These are phyloP conservation scores for Ianthella basta DNA, from an alignment of 37 sponge, comb jelly and placozoan species.

Conservation along the genomic window DNA sequence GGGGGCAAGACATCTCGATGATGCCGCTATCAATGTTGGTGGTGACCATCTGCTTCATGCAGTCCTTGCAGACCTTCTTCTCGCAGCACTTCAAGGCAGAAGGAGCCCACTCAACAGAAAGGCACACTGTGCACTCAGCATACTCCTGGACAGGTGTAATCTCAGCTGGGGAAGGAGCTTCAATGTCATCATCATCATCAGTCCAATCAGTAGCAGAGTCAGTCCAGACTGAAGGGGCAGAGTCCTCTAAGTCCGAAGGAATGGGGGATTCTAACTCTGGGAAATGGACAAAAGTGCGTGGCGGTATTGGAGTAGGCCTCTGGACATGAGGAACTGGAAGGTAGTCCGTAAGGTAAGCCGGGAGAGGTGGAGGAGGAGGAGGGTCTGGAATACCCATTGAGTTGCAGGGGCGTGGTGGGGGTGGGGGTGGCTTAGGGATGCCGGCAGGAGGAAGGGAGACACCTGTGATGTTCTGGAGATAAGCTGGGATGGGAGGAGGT, in stretches of 20 bases:
- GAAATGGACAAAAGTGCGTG: no score
- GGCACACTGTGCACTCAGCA: background rate
- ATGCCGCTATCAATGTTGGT: constrained; percentile 28
- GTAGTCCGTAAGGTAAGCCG: no score
- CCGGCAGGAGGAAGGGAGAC: no score
- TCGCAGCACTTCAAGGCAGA: constrained; percentile 47
- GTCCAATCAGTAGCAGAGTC: no score
- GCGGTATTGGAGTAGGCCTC: no score
- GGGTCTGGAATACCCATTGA: background rate
- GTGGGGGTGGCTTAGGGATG: background rate
- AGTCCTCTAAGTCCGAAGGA: no score
- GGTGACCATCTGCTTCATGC: constrained; percentile 38
- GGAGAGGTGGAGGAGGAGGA: background rate
- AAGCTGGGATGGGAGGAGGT: constrained; percentile 1
- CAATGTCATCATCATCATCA: no score
- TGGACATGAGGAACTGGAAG: no score
- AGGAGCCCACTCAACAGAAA: background rate
- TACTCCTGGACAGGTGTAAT: background rate
- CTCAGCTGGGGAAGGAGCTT: background rate
- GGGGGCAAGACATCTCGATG: constrained; percentile 25
- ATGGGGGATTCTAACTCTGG: no score
- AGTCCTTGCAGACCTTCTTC: constrained; percentile 42
- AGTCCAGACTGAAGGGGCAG: no score
- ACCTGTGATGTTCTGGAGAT: background rate
- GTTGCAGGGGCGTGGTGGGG: background rate